phyloP scores from a whole-genome alignment of 1,140 invertebrate species.

The Drosophila lini region DNA sequence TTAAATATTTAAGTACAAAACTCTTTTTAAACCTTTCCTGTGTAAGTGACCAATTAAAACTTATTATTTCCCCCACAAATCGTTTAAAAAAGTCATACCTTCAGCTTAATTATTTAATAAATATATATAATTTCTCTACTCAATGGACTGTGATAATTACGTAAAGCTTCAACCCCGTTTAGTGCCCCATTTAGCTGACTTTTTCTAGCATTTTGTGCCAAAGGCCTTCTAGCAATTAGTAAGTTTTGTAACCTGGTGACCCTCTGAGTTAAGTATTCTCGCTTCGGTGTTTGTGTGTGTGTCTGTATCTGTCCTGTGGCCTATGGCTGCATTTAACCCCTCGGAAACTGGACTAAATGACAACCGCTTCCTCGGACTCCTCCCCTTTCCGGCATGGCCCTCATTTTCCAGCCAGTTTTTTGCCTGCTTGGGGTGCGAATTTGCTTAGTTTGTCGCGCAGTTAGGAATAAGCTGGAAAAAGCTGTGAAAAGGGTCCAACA shows the following conservation, averaged over 20 bases:
- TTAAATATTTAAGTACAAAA: background rate
- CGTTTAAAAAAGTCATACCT: background rate
- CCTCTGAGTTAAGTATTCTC: constrained; percentile 59
- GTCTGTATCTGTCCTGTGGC: constrained; percentile 30
- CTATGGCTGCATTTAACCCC: constrained; percentile 65
- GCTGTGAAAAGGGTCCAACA: constrained; percentile 47
- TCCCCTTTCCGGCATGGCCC: background rate
- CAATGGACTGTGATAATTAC: constrained; percentile 2
- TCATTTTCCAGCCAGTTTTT: constrained; percentile 38
- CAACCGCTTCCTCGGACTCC: constrained; percentile 57
- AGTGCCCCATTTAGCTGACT: constrained; percentile 45
- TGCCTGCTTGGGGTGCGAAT: constrained; percentile 63
- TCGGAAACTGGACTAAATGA: constrained; percentile 53
- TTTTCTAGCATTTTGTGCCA: constrained; percentile 43
- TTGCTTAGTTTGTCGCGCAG: constrained; percentile 55
- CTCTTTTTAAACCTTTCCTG: background rate
- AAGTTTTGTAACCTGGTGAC: constrained; percentile 75
- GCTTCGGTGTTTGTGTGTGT: constrained; percentile 17
- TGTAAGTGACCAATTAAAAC: background rate
- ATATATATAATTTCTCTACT: background rate
- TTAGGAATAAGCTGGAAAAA: constrained; percentile 31
- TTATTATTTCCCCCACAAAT: background rate
- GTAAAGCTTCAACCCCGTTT: constrained; percentile 11
- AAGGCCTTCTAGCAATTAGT: constrained; percentile 52
- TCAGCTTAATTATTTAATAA: background rate